These are phyloP conservation scores for Lasioglossum malachurum DNA, from an alignment of 2,888 invertebrate species.

Conservation along the genomic window DNA sequence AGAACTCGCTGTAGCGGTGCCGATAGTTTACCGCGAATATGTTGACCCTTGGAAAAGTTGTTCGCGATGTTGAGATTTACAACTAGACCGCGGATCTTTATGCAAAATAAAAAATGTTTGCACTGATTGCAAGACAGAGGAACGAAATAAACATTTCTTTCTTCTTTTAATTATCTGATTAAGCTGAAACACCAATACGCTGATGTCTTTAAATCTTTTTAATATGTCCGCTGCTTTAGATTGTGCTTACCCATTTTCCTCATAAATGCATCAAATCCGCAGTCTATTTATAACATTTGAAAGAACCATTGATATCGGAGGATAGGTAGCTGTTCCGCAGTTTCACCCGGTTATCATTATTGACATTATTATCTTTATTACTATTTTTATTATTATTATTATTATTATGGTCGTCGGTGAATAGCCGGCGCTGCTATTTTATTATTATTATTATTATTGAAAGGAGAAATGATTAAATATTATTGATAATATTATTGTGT, in stretches of 20 bases:
- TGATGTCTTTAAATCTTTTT: no score
- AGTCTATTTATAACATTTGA: not conserved
- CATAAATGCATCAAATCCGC: no score
- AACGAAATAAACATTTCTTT: no score
- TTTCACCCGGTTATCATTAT: conserved; percentile 31
- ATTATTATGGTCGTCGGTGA: conserved; percentile 64
- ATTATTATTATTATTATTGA: conserved; percentile 64
- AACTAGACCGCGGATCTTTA: no score
- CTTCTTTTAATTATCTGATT: no score
- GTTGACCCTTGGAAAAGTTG: not conserved
- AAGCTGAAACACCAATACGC: no score
- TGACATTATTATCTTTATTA: conserved; percentile 58
- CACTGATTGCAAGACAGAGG: no score
- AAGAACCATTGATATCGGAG: not conserved
- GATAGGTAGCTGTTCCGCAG: not conserved
- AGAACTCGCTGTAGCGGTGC: no score
- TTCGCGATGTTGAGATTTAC: not conserved
- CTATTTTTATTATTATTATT: conserved; percentile 62
- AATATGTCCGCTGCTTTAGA: no score
- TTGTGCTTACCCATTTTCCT: no score
- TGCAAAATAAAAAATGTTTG: no score
- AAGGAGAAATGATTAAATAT: conserved; percentile 53
- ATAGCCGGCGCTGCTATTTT: conserved; percentile 60
- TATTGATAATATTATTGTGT: conserved; percentile 77
- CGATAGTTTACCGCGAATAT: no score